These are phyloP conservation scores for Clanis bilineata DNA, from an alignment of 2,888 invertebrate species.

Conservation along the genomic window DNA sequence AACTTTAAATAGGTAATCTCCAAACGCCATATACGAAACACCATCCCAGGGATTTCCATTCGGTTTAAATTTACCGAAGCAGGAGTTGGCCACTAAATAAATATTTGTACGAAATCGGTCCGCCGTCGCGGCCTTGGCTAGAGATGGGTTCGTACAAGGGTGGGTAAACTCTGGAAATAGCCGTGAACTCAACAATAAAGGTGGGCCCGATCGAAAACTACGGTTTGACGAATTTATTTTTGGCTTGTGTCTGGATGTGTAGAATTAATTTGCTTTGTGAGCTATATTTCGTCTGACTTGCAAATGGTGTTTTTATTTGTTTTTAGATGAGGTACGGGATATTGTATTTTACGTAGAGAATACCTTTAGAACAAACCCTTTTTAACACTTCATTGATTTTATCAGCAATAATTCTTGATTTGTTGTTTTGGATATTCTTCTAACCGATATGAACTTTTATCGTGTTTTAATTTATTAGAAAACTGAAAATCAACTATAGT, in stretches of 20 bases:
- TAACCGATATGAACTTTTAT: no score
- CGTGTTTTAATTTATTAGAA: neutral
- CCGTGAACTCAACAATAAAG: conserved; percentile 10
- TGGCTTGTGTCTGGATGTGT: neutral
- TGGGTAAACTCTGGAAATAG: conserved; percentile 17
- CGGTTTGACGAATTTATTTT: neutral
- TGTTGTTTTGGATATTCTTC: no score
- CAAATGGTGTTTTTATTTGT: no score
- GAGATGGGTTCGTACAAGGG: conserved; percentile 23
- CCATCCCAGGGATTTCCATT: neutral
- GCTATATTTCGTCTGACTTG: neutral
- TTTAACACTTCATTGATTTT: no score
- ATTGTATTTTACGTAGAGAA: no score
- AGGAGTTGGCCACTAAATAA: conserved; percentile 29
- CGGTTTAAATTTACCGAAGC: conserved; percentile 16
- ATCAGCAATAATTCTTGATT: no score
- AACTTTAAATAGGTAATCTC: neutral
- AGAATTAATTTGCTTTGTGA: neutral
- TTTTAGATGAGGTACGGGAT: no score
- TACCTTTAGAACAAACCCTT: no score
- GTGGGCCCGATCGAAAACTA: neutral
- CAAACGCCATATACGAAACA: neutral
- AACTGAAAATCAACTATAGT: neutral
- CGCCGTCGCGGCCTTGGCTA: conserved; percentile 29
- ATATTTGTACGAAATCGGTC: conserved; percentile 38